These are phyloP conservation scores for Podilymbus podiceps DNA, from an alignment of 2,113 vertebrate species.

Conservation along the genomic window DNA sequence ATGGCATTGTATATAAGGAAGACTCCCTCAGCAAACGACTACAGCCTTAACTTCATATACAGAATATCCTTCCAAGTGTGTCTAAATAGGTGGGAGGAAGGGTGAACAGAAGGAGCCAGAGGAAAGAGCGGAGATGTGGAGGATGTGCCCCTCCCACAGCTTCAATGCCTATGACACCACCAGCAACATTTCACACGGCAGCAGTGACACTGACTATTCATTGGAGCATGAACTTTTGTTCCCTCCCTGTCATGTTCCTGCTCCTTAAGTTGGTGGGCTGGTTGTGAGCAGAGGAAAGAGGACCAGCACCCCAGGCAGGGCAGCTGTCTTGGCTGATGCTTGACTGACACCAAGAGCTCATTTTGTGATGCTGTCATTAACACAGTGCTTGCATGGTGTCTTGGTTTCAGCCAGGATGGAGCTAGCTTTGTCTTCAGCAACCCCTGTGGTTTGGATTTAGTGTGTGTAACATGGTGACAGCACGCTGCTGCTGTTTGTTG, in stretches of 20 bases:
- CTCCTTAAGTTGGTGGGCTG: neutral
- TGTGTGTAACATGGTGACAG: too few species aligned
- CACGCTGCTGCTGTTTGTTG: too few species aligned
- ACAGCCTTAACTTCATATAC: neutral
- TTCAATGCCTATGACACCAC: neutral
- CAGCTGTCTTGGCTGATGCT: neutral
- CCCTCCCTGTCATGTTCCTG: neutral
- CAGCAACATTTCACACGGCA: neutral
- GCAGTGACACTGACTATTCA: neutral
- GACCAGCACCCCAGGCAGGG: neutral
- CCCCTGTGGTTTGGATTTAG: too few species aligned
- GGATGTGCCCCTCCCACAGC: neutral
- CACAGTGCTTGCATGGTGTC: neutral
- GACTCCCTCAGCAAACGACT: neutral
- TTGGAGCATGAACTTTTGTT: neutral
- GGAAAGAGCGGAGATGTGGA: neutral
- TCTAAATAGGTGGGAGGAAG: neutral
- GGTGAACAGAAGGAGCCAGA: neutral
- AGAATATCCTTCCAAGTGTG: neutral
- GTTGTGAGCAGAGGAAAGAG: neutral
- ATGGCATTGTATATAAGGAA: neutral
- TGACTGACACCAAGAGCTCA: neutral
- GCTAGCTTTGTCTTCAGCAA: too few species aligned
- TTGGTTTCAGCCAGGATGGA: too few species aligned
- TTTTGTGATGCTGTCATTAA: neutral